Conservation (phyloP, 2,113 vertebrate genomes). For the Excalfactoria chinensis region DNA sequence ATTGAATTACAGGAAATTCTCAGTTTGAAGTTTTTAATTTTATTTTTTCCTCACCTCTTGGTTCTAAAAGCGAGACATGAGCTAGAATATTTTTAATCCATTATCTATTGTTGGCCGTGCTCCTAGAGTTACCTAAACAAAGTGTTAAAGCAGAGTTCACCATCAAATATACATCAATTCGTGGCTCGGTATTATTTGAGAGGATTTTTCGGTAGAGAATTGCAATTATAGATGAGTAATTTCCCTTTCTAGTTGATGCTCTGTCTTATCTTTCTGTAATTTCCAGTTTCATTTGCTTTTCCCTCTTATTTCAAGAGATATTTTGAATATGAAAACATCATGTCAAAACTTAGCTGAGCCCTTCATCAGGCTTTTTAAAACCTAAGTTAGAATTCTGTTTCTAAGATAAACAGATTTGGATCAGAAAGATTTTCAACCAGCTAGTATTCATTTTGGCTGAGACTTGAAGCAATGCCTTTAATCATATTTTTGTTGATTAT, state of each 20-base stretch:
- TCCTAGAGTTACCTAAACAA: constrained; percentile 28
- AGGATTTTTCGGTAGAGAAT: constrained; percentile 50
- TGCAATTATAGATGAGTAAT: constrained; percentile 62
- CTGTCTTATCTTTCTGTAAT: constrained; percentile 54
- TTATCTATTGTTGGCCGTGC: neutral
- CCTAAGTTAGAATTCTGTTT: constrained; percentile 83
- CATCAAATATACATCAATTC: neutral
- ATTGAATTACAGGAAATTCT: neutral
- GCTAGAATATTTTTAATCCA: neutral
- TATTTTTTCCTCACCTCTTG: constrained; percentile 6
- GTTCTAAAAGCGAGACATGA: neutral
- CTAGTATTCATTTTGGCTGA: constrained; percentile 69
- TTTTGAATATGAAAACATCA: constrained; percentile 76
- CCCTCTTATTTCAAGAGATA: constrained; percentile 66
- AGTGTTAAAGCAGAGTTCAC: constrained; percentile 46
- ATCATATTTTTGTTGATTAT: constrained; percentile 87
- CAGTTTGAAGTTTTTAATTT: neutral
- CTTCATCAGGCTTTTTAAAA: constrained; percentile 76
- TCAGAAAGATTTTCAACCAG: constrained; percentile 79
- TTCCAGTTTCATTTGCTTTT: constrained; percentile 65
- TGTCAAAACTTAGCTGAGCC: constrained; percentile 76
- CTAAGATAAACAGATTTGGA: constrained; percentile 79
- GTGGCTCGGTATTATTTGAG: constrained; percentile 62
- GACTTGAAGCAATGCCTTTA: constrained; percentile 79
- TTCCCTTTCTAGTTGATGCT: constrained; percentile 61